phyloP scores from a whole-genome alignment of 1,140 invertebrate species.

The Cecropterus lyciades region DNA sequence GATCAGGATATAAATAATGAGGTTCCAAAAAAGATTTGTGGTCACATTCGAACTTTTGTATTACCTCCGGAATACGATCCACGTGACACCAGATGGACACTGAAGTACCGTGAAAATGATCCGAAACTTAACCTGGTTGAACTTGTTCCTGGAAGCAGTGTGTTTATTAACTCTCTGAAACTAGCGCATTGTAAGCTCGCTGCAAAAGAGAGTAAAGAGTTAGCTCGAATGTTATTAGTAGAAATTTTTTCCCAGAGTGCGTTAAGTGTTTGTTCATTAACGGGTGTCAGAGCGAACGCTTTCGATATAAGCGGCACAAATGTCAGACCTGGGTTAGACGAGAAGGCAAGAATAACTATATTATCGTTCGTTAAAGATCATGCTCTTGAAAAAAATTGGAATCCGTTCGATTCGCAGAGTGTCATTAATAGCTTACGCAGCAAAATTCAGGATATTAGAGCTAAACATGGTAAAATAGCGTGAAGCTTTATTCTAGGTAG shows the following conservation, averaged over 20 bases:
- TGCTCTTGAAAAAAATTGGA: slow-evolving; percentile 5
- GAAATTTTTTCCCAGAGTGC: slow-evolving; percentile 22
- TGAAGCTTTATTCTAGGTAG: too few species aligned
- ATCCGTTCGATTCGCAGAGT: slow-evolving; percentile 1
- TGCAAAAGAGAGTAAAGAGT: slow-evolving; percentile 9
- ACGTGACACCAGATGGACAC: too few species aligned
- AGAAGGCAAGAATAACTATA: slow-evolving; percentile 11
- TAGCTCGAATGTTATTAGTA: slow-evolving; percentile 23
- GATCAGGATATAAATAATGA: too few species aligned
- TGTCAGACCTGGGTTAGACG: slow-evolving; percentile 22
- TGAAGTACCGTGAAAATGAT: too few species aligned
- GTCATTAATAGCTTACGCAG: slow-evolving; percentile 7
- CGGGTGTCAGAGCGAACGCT: slow-evolving; percentile 12
- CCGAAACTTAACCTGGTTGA: too few species aligned
- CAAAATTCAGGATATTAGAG: not conserved
- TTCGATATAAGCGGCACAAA: slow-evolving; percentile 12
- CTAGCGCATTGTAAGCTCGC: slow-evolving; percentile 15
- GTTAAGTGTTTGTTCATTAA: slow-evolving; percentile 30
- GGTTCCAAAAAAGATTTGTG: too few species aligned
- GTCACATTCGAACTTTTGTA: too few species aligned
- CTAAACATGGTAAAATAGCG: too few species aligned
- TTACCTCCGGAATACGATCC: too few species aligned
- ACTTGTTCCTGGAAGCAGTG: too few species aligned
- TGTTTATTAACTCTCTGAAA: not conserved
- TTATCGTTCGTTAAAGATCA: slow-evolving; percentile 15